Base-by-base conservation (phyloP, 2,888 invertebrate species). In the Agelastica alni region DNA sequence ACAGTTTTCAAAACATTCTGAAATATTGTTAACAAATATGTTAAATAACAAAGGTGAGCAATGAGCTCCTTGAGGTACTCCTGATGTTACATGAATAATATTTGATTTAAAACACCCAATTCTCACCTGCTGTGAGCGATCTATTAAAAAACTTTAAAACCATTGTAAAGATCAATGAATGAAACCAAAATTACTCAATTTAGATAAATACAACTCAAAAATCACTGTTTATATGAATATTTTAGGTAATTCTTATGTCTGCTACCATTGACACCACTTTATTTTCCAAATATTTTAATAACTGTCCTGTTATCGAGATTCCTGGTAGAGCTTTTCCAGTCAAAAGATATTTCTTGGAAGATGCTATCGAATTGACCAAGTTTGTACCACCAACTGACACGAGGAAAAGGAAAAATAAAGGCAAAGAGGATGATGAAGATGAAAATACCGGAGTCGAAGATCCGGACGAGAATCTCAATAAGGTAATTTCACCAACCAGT, bases 211-310 rank as follows among this genome's bases (percentile, higher is more conserved):
- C 30, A n/a, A 30, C 10, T 30, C 3, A 30, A 30, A 30, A 30
- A 10, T 10, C 4, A 10, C 10, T 30, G 30, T 10, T 4, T 30
- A 9, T 9, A 16, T n/a, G n/a, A n/a, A n/a, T 18, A 16, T 39
- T 39, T 39, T 3, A 39, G 37, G 37, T 99, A 5, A 90, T 99
- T 48, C 85, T 99, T 20, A 98, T 99, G 98, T 97, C 97, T 0
- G 98, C 98, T 6, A 98, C 98, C 0, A 95, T 99, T 31, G 97
- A 99, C 69, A 96, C 95, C 0, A 84, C 89, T 0, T 80, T 97
- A 2, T 99, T 99, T 77, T 87, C 89, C 0, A 83, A 88, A 17
- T 99, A 97, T 78, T 99, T 97, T 78, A 93, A 91, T 48, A 82
- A 88, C 62, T 93, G 93, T 69, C 92, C 93, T 0, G 89, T 97